A percentile compares a stretch with the other conserved stretches of the same genome.
Conservation (phyloP, 2,113 vertebrate species). For the Chlamydotis undulata region DNA sequence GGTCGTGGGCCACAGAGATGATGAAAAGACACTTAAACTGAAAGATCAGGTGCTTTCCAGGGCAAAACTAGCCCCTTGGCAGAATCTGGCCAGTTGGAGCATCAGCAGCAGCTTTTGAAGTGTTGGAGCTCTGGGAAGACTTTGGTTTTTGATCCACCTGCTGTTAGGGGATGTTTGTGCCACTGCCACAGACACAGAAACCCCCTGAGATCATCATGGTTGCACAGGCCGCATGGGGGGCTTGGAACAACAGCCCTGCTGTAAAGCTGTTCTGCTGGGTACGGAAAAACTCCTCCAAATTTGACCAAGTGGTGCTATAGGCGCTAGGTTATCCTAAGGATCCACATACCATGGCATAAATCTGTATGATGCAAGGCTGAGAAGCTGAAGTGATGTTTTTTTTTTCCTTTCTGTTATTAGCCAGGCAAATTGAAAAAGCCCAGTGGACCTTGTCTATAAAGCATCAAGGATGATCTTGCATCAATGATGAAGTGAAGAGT, state of each 20-base stretch:
- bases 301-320: neutral
- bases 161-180: rapidly evolving
- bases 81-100: neutral
- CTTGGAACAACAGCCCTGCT: neutral
- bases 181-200: neutral
- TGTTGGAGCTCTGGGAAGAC: neutral
- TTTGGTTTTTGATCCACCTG: rapidly evolving
- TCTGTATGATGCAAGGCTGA: neutral
- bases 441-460: neutral
- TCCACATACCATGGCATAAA: neutral
- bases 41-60: neutral
- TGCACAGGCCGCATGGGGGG: neutral
- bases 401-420: neutral
- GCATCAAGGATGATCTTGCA: neutral
- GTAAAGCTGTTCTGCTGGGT: neutral
- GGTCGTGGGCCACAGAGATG: neutral
- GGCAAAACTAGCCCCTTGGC: neutral
- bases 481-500: neutral
- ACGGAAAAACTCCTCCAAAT: neutral
- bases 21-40: neutral
- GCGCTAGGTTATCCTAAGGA: neutral
- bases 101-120: neutral
- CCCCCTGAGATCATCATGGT: rapidly evolving
- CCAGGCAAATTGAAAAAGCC: neutral
- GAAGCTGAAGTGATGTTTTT: neutral